Conservation (phyloP, 1,140 invertebrate species). For the Leptonema lineaticorne region DNA sequence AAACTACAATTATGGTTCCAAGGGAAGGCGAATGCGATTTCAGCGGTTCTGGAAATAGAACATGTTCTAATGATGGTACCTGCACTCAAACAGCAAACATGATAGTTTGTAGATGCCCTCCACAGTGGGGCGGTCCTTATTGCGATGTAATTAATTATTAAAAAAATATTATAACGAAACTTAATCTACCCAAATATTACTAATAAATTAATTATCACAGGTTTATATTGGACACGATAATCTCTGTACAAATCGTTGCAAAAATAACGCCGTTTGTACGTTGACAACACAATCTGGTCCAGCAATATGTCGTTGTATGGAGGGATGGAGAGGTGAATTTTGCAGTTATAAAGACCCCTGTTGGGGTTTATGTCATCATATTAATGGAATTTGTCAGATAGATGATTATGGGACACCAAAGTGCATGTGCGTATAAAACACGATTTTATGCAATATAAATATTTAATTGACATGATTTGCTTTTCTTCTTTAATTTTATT, state of each 20-base stretch:
- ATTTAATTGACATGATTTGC: background rate
- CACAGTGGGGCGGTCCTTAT: slow-evolving; percentile 55
- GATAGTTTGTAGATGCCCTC: slow-evolving; percentile 53
- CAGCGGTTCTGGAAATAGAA: slow-evolving; percentile 25
- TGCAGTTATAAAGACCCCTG: slow-evolving; percentile 59
- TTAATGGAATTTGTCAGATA: slow-evolving; percentile 27
- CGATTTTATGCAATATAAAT: background rate
- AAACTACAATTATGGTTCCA: slow-evolving; percentile 14
- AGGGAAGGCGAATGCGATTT: slow-evolving; percentile 21
- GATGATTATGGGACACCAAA: slow-evolving; percentile 12
- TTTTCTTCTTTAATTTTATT: background rate
- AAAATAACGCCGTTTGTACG: slow-evolving; percentile 60
- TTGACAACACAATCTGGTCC: slow-evolving; percentile 33
- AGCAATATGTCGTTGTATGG: slow-evolving; percentile 59
- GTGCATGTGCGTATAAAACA: slow-evolving; percentile 29
- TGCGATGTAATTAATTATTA: slow-evolving; percentile 47
- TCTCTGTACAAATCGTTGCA: slow-evolving; percentile 61
- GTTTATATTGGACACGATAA: slow-evolving; percentile 59
- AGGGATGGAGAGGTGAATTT: slow-evolving; percentile 59
- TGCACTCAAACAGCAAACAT: slow-evolving; percentile 45
- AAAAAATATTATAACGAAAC: background rate
- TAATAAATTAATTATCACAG: too few species aligned
- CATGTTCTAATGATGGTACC: slow-evolving; percentile 53
- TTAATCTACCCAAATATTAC: too few species aligned
- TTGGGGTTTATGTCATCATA: slow-evolving; percentile 55